phyloP scores from a whole-genome alignment of 2,888 invertebrate genomes.

The Sminthurinus aureus region DNA sequence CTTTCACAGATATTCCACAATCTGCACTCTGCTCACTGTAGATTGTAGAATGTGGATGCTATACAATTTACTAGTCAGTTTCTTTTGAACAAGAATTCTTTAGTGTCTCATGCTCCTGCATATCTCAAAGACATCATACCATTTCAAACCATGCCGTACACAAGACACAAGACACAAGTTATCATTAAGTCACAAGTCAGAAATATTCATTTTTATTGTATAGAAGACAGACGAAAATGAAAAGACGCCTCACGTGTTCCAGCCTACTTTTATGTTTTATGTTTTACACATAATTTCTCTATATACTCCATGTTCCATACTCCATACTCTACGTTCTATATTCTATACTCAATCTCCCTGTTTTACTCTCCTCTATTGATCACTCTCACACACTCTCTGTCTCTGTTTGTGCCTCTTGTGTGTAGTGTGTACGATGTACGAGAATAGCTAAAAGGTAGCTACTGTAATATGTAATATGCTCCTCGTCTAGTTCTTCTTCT shows the following conservation, averaged over 20 bases:
- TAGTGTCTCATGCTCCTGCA: too few species aligned
- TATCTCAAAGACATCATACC: neutral
- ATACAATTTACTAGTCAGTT: neutral
- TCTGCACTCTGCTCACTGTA: too few species aligned
- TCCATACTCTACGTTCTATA: neutral
- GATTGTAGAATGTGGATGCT: too few species aligned
- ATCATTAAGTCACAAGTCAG: neutral
- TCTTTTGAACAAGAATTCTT: conserved; percentile 27
- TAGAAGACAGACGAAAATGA: neutral
- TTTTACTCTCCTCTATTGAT: neutral
- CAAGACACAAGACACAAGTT: conserved; percentile 24
- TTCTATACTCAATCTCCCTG: neutral
- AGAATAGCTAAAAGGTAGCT: neutral
- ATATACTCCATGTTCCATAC: too few species aligned
- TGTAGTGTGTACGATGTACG: neutral
- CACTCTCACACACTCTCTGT: neutral
- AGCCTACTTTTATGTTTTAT: neutral
- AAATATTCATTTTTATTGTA: neutral
- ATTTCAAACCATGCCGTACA: neutral
- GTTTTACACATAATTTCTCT: neutral
- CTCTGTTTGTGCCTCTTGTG: too few species aligned
- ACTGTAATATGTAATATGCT: neutral
- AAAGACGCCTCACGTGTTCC: conserved; percentile 6
- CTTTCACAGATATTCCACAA: neutral
- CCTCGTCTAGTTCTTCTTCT: neutral